These are phyloP conservation scores for Hypsibius dujardini DNA, from an alignment of 1,140 invertebrate genomes.

Conservation along the genomic window DNA sequence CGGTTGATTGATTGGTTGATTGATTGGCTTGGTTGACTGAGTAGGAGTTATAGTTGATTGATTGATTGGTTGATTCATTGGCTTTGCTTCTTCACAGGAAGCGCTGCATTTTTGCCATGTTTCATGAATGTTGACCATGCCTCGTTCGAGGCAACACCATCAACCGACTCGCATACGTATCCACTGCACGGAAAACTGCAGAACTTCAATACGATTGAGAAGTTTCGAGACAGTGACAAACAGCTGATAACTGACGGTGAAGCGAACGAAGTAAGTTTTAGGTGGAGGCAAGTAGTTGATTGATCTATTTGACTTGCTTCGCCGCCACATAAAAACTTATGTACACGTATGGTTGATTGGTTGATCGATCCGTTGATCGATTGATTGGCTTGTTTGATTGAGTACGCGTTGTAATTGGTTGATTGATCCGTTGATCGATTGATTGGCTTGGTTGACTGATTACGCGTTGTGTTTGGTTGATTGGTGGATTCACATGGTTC, in stretches of 20 bases:
- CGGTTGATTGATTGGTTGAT: too few species aligned
- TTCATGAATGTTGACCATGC: constrained; percentile 49
- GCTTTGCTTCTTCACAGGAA: constrained; percentile 25
- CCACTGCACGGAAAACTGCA: constrained; percentile 48
- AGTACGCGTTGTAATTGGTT: neutral
- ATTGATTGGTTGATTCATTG: constrained; percentile 12
- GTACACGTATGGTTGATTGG: neutral
- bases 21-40: too few species aligned
- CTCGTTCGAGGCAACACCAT: constrained; percentile 54
- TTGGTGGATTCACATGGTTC: neutral
- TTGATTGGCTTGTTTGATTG: neutral
- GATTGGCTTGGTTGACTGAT: neutral
- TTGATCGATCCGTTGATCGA: neutral
- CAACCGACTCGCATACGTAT: constrained; percentile 31
- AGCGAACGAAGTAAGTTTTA: constrained; percentile 37
- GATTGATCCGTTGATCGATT: neutral
- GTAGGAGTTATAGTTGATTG: constrained; percentile 13
- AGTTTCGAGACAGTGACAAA: constrained; percentile 65
- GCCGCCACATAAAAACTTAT: constrained; percentile 9
- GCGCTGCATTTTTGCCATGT: constrained; percentile 29
- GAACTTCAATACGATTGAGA: constrained; percentile 73
- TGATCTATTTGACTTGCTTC: constrained; percentile 13
- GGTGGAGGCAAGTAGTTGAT: neutral
- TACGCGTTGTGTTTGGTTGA: neutral
- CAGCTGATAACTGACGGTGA: constrained; percentile 46